Evolutionary conservation across 2,797 vertebrate genomes (phyloP), one percentile per base, ranked within the genome.

Genomic region (Staurois parvus): DNA sequence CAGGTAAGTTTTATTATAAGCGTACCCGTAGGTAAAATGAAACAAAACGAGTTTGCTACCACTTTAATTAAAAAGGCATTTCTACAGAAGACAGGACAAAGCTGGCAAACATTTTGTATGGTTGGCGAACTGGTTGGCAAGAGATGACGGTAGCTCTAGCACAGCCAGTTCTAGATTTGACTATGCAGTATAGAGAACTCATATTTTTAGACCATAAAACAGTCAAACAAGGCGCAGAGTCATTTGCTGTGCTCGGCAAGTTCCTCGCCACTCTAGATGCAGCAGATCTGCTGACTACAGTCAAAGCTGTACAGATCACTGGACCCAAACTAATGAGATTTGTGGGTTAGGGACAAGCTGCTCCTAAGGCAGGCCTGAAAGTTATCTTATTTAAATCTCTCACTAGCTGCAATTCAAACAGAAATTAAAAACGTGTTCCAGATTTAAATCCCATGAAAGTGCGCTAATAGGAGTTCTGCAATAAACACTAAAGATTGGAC

Each of bases 301-400:
- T 62, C 29, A 75, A 40, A 75, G 21, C 21, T 3, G 28, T 40
- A 2, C 66, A 81, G 59, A 83, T 83, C 59, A 75, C 28, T 76
- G 59, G 72, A 75, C 72, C 59, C 59, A 83, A 75, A 76, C 81
- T 75, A 83, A 83, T 83, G 72, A 83, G 81, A 83, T 83, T 76
- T 83, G 72, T 34, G 62, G 72, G 34, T 72, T 45, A 66, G 34
- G 24, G 72, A 82, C 40, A 67, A 32, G 29, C 34, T 75, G 15
- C 66, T 29, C 21, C 15, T 26, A 76, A 75, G 28, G 13, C 32
- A 30, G 3, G 30, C 17, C 62, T 79, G 6, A 12, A 28, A 52
- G 37, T 10, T 67, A 15, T 59, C 52, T 52, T 32, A 70, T 70
- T 70, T 17, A 17, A 80, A 69, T 30, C 24, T 70, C 45, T 69